phyloP scores from a whole-genome alignment of 2,888 invertebrate species.

The Drosophila prostipennis region DNA sequence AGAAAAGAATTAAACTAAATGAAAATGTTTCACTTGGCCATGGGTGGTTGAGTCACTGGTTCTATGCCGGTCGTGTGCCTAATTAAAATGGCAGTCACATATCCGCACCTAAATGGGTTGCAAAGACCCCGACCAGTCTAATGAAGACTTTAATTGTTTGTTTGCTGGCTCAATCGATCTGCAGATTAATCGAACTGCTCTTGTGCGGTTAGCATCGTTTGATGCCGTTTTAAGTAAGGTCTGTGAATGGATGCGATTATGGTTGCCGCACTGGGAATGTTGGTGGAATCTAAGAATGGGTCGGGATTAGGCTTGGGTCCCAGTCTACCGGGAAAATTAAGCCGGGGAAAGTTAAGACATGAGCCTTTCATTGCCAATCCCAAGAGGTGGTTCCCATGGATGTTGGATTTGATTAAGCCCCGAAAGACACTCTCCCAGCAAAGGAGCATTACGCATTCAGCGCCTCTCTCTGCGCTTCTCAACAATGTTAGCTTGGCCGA shows the following conservation, averaged over 20 bases:
- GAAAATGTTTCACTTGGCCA: slow-evolving; percentile 51
- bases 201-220: slow-evolving; percentile 43
- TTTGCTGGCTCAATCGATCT: slow-evolving; percentile 25
- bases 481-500: slow-evolving; percentile 1
- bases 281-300: slow-evolving; percentile 19
- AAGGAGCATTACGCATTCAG: neutral
- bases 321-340: neutral
- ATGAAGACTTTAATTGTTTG: slow-evolving; percentile 69
- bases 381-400: slow-evolving; percentile 25
- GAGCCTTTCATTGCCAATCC: slow-evolving; percentile 8
- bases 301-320: slow-evolving; percentile 22
- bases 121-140: slow-evolving; percentile 43
- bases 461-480: slow-evolving; percentile 9
- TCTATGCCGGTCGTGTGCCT: slow-evolving; percentile 36
- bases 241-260: slow-evolving; percentile 32
- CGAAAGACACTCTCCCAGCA: slow-evolving; percentile 3
- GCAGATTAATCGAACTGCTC: slow-evolving; percentile 38
- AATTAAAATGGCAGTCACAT: slow-evolving; percentile 67
- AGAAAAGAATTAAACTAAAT: slow-evolving; percentile 48
- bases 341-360: slow-evolving; percentile 11
- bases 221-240: slow-evolving; percentile 53
- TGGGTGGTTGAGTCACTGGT: slow-evolving; percentile 24
- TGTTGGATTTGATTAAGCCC: slow-evolving; percentile 20
- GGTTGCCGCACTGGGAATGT: slow-evolving; percentile 28
- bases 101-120: slow-evolving; percentile 65